A percentile compares a stretch with the other conserved stretches of the same genome.
These are phyloP conservation scores for Rhagonycha lutea DNA, from an alignment of 2,888 invertebrate genomes.

Conservation along the genomic window DNA sequence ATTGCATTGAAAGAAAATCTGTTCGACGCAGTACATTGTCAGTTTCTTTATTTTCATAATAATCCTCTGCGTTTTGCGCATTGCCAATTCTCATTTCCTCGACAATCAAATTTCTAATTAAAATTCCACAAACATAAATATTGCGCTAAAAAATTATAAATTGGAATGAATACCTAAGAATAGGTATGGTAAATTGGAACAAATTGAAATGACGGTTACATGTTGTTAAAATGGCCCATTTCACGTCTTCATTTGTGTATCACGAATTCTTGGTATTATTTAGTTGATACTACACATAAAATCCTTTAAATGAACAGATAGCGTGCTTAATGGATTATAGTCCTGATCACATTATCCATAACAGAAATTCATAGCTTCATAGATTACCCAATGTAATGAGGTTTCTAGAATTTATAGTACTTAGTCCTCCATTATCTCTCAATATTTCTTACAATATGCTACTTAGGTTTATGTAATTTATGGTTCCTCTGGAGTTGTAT, in stretches of 20 bases:
- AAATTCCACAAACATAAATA: neutral
- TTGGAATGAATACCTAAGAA: neutral
- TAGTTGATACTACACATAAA: conserved; percentile 10
- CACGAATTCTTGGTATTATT: neutral
- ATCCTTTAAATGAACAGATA: conserved; percentile 29
- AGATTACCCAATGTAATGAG: conserved; percentile 23
- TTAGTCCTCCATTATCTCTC: conserved; percentile 18
- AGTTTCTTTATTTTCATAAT: neutral
- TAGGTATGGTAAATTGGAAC: neutral
- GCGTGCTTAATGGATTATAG: conserved; percentile 26
- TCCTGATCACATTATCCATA: conserved; percentile 28
- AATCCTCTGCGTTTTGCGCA: neutral
- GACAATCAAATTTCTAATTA: neutral
- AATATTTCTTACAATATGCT: conserved; percentile 6
- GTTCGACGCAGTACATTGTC: too few relatives aligned
- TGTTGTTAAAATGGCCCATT: neutral
- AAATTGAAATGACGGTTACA: neutral
- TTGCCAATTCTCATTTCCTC: neutral
- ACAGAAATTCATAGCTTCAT: conserved; percentile 25
- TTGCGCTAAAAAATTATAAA: neutral
- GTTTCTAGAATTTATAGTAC: conserved; percentile 18
- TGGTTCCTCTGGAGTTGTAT: neutral
- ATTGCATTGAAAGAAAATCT: neutral
- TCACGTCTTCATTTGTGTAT: neutral
- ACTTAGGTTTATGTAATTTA: neutral